These are phyloP conservation scores for Danio kyathit DNA, from an alignment of 2,797 vertebrate species.

Conservation along the genomic window DNA sequence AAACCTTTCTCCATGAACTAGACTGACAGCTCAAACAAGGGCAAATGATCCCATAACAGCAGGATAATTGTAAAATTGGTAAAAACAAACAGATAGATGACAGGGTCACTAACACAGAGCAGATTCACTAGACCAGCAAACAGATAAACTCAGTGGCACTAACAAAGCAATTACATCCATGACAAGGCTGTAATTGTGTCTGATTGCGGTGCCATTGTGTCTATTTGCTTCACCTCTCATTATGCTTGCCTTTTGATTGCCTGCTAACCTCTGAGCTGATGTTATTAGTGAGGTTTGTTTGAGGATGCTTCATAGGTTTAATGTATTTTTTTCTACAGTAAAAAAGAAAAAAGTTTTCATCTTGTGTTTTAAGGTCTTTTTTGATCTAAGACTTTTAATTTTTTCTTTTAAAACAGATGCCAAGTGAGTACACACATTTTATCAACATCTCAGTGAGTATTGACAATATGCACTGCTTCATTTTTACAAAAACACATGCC, in stretches of 20 bases:
- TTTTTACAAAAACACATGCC: too few relatives aligned
- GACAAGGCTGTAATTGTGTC: conserved; percentile 81
- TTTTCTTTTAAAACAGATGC: too few relatives aligned
- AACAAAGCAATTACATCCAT: conserved; percentile 81
- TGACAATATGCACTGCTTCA: too few relatives aligned
- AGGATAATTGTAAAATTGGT: conserved; percentile 60
- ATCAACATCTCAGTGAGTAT: too few relatives aligned
- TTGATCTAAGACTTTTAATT: too few relatives aligned
- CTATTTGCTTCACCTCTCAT: conserved; percentile 78
- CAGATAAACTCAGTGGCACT: conserved; percentile 74
- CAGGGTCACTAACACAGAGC: conserved; percentile 41
- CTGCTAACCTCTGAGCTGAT: conserved; percentile 71
- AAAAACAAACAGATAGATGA: conserved; percentile 65
- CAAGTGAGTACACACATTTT: too few relatives aligned
- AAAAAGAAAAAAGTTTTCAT: too few relatives aligned
- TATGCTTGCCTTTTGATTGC: conserved; percentile 67
- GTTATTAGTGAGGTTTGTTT: too few relatives aligned
- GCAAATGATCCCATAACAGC: not conserved
- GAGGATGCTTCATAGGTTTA: conserved; percentile 64
- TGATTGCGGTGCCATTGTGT: conserved; percentile 73
- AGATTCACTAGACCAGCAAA: conserved; percentile 60
- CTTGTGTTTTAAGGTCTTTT: too few relatives aligned
- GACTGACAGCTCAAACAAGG: conserved; percentile 19
- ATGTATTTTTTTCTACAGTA: conserved; percentile 45
- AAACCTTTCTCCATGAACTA: conserved; percentile 48